Evolutionary conservation across 2,113 vertebrate species (phyloP), one percentile per base, ranked within the genome.

Genomic region (Stictonetta naevosa): DNA sequence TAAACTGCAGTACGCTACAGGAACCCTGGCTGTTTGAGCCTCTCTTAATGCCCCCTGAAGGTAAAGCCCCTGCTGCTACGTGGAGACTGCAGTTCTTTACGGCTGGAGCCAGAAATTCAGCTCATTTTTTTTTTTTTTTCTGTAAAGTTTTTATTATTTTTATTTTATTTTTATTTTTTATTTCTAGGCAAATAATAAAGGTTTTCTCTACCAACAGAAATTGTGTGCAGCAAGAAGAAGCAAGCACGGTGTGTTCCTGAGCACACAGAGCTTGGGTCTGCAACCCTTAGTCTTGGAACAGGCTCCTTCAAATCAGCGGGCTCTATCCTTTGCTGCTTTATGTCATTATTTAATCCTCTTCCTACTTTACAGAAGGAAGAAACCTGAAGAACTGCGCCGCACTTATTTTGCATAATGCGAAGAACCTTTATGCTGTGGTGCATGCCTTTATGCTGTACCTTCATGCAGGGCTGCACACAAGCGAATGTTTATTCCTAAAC

Each of bases 161-260:
- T 75, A 46, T 97, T 76, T 71, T 83, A 31, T 58, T 25, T 87
- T 90, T 64, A 88, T 48, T 75, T 97, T 76, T 67, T 83, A n/a
- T 58, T 25, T 86, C 91, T 64, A 88, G 67, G 71, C 83, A 91
- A 95, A 86, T 31, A 68, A 44, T 4, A 18, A 75, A 22, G 50
- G 87, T 58, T 92, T 92, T 77, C 81, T 88, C 90, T 81, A 79
- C 5, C 8, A 93, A 74, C 80, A 96, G 92, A 82, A 95, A 90
- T 19, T 69, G 74, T 71, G 77, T 77, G 83, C 67, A 56, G 81
- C 29, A 10, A 56, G 50, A 69, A 76, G 79, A 64, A 63, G 68
- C 38, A 53, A 87, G 75, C 8, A 2, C 5, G 52, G 80, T 29
- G 79, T 56, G 69, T 31, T 92, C 76, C 74, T 89, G 77, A 80